Conservation (phyloP, 1,140 invertebrate species). For the Leptinotarsa defecta region DNA sequence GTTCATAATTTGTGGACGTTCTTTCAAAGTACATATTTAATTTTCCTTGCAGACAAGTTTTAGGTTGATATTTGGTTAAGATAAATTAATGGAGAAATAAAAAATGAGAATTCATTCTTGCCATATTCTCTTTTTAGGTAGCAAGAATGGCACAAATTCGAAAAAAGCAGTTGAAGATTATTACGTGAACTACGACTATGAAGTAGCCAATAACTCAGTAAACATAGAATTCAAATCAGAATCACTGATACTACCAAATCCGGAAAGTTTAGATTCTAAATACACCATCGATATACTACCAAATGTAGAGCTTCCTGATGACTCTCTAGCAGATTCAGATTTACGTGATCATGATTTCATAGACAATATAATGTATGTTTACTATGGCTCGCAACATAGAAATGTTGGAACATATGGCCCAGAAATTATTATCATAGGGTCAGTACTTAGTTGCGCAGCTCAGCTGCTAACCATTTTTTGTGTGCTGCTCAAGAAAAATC, state of each 20-base stretch:
- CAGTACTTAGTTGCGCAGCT: conserved; percentile 53
- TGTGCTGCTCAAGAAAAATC: conserved; percentile 52
- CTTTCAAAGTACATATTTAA: too few species aligned
- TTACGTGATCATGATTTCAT: conserved; percentile 61
- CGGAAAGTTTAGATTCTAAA: conserved; percentile 47
- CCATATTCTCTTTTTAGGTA: conserved; percentile 18
- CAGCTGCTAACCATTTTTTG: conserved; percentile 54
- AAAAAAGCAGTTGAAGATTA: conserved; percentile 46
- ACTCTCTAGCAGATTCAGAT: conserved; percentile 55
- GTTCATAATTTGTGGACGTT: too few species aligned
- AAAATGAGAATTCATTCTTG: too few species aligned
- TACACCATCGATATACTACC: conserved; percentile 50
- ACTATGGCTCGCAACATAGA: conserved; percentile 58
- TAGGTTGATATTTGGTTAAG: too few species aligned
- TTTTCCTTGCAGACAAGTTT: too few species aligned
- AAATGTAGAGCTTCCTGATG: conserved; percentile 52
- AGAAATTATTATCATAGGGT: conserved; percentile 54
- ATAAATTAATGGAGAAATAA: too few species aligned
- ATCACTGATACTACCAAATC: conserved; percentile 53
- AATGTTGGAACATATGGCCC: conserved; percentile 51
- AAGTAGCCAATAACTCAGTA: conserved; percentile 41
- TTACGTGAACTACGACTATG: conserved; percentile 52
- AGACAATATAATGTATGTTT: conserved; percentile 64
- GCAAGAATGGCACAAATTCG: conserved; percentile 14
- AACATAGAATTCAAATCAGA: conserved; percentile 43